Conservation (phyloP, 2,113 vertebrate genomes). For the Aleadryas rufinucha region DNA sequence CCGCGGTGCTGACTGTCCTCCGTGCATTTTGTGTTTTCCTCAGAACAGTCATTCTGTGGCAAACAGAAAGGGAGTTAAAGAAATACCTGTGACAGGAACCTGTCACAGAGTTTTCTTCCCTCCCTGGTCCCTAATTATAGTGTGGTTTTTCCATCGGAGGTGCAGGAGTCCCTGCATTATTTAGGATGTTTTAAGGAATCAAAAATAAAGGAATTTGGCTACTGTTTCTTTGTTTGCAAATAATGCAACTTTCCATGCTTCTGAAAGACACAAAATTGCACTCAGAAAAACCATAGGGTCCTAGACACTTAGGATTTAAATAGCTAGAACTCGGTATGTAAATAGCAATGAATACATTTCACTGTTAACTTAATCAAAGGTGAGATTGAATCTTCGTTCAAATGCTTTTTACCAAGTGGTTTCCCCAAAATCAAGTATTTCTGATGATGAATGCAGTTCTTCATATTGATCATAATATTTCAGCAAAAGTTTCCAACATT, state of each 20-base stretch:
- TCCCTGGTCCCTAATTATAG: neutral
- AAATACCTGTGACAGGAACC: conserved; percentile 17
- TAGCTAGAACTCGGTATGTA: neutral
- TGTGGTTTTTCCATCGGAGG: neutral
- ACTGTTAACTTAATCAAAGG: neutral
- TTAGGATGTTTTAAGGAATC: neutral
- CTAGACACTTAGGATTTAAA: neutral
- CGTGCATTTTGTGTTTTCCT: neutral
- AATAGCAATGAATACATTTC: neutral
- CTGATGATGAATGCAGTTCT: neutral
- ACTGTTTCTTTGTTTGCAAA: neutral
- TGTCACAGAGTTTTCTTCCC: conserved; percentile 22
- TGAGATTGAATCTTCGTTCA: neutral
- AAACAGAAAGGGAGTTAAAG: neutral
- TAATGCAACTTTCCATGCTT: neutral
- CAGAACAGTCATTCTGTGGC: neutral
- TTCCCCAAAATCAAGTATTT: neutral
- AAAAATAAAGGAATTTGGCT: neutral
- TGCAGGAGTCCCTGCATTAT: neutral
- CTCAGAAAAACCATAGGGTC: neutral
- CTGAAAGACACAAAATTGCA: neutral
- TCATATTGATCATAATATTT: neutral
- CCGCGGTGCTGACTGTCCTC: neutral
- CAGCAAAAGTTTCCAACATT: neutral
- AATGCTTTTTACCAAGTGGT: neutral